A percentile compares a stretch with the other conserved stretches of the same genome.
Conservation (phyloP, 2,797 vertebrate genomes). For the Pseudotriccus pelzelni region DNA sequence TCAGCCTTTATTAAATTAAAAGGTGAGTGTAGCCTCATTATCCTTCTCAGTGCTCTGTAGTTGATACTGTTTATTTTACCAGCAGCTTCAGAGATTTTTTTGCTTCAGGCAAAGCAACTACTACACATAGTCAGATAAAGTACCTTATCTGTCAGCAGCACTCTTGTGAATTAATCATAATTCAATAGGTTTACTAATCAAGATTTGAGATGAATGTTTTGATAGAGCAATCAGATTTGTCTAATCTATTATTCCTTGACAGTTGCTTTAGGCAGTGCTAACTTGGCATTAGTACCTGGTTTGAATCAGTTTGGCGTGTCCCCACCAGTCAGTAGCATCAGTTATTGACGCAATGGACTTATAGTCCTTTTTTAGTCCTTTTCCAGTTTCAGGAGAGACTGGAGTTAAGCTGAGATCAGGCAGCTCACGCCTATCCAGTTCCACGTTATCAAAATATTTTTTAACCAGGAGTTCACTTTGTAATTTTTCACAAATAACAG, state of each 20-base stretch:
- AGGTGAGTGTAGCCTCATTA: constrained; percentile 71
- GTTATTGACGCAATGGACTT: neutral
- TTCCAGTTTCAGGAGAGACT: neutral
- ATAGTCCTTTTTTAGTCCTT: neutral
- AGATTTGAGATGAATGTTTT: constrained; percentile 92
- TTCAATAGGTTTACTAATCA: constrained; percentile 92
- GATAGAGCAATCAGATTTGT: constrained; percentile 91
- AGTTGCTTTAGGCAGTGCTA: constrained; percentile 81
- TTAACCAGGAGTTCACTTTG: constrained; percentile 42
- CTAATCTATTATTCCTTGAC: constrained; percentile 87
- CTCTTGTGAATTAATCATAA: constrained; percentile 91
- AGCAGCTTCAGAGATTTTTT: constrained; percentile 74
- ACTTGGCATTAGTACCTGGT: constrained; percentile 78
- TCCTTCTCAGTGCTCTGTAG: constrained; percentile 61
- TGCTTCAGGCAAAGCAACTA: constrained; percentile 80
- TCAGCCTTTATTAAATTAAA: constrained; percentile 80
- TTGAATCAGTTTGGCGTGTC: constrained; percentile 61
- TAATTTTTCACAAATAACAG: constrained; percentile 58
- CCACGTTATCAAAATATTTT: neutral
- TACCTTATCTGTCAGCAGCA: constrained; percentile 86
- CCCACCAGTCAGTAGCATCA: constrained; percentile 21
- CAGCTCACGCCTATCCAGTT: neutral
- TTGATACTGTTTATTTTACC: constrained; percentile 84
- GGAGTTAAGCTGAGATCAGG: neutral
- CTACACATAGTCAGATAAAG: constrained; percentile 82